Conservation (phyloP, 2,113 vertebrate species). For the Sinocyclocheilus anshuiensis region DNA sequence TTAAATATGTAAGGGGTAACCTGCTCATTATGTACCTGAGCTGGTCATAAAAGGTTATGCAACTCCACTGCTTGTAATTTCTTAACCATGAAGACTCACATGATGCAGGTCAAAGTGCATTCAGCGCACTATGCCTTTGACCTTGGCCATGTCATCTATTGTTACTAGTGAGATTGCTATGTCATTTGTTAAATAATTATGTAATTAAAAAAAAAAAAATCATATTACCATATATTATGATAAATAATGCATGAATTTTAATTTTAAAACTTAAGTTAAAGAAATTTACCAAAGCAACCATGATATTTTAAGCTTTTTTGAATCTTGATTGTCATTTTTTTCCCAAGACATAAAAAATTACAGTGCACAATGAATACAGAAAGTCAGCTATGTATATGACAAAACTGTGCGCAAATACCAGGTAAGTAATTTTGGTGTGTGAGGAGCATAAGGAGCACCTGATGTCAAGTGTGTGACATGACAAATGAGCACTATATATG, state of each 20-base stretch:
- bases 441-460: neutral
- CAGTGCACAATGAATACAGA: neutral
- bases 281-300: neutral
- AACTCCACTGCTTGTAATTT: slow-evolving; percentile 27
- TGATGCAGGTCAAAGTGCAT: neutral
- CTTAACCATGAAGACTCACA: neutral
- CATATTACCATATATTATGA: neutral
- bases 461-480: neutral
- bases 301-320: no score
- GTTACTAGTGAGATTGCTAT: no score
- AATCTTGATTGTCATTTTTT: neutral
- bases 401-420: neutral
- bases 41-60: neutral
- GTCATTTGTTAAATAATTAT: no score
- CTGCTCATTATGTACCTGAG: slow-evolving; percentile 20
- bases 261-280: neutral
- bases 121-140: neutral
- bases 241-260: neutral
- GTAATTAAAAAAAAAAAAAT: neutral
- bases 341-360: neutral
- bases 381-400: neutral
- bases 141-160: neutral
- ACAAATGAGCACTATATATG: neutral
- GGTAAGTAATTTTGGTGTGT: neutral
- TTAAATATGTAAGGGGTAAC: neutral